Evolutionary conservation across 2,797 vertebrate genomes (phyloP), one percentile per base, ranked within the genome.

Genomic region (Caiman crocodilus): DNA sequence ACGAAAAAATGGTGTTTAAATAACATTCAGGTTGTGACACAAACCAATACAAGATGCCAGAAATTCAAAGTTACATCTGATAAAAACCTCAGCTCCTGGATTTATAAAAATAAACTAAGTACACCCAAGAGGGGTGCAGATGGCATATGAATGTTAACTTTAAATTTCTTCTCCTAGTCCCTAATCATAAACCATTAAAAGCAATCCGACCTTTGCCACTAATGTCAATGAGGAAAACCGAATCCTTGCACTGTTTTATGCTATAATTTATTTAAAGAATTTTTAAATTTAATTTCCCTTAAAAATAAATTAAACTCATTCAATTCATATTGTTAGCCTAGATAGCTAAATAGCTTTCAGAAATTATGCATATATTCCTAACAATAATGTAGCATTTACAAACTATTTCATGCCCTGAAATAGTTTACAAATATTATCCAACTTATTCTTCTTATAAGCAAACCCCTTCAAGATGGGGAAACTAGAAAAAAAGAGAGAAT

Each of bases 1-100:
- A 91, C 42, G 79, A 94, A 94, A 95, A 90, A 95, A 94, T 94
- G 91, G 94, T 42, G 63, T 93, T 97, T 95, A 97, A 98, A 88
- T 90, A 90, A 95, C 86, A 85, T n/a, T 80, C 20, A 79, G 76
- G 73, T 90, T 96, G 81, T 94, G 81, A 94, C 75, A 82, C 3
- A 3, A 96, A 95, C 89, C 88, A 95, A 67, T 74, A 84, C 93
- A 97, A 95, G 83, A 67, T 89, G 86, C 28, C 50, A 94, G 84
- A 95, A 96, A 92, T 89, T 88, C 42, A 50, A 78, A 87, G 35
- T 86, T 95, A 93, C 35, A 84, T 5, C 57, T 87, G 10, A 32
- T 18, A 73, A 50, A 85, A 77, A 35, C 35, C 26, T 78, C 14
- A 30, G n/a, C 32, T 93, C 20, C 12, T 8, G 17, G 4, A 12